Base-by-base conservation (phyloP, 1,140 invertebrate species). In the Drosophila kurseongensis region DNA sequence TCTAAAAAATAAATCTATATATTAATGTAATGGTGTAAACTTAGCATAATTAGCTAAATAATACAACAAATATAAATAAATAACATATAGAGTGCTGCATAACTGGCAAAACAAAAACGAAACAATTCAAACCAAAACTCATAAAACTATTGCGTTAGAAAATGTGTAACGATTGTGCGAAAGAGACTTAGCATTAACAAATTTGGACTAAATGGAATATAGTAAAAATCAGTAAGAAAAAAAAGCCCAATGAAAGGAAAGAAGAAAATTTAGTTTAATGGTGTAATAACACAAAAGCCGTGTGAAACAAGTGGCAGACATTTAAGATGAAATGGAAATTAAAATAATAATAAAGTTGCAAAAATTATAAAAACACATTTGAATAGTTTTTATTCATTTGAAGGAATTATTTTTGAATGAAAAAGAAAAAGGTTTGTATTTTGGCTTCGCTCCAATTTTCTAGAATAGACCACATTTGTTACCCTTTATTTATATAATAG, bases 341-440 rank as follows among this genome's bases (percentile, higher is more conserved):
- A 77, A 67, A 88, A 63, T 86, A 86, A 81, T 86, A 86, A 86
- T 88, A 86, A 86, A 86, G 83, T 86, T 86, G 57, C 61, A 83
- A 83, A 82, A 86, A 83, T 77, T 88, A 75, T 78, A 88, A 65
- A 67, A 48, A 47, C n/a, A 18, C 5, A 23, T 10, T 35, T 1
- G 4, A 4, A 9, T 38, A 9, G 14, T 47, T 42, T 4, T 23
- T 23, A 23, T 23, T 23, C 3, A 23, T 23, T 4, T 23, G 23
- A 23, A 23, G 23, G 23, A 23, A 4, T 23, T 23, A 59, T 67
- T 38, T 38, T 32, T 38, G 56, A 10, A 32, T 8, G 6, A 32
- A 1, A 32, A 8, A 32, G 8, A 32, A 32, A 32, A 32, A 32
- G 29, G 36, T 38, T 12, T 38, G 36, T 12, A 38, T 38, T 4